These are phyloP conservation scores for Gila orcuttii DNA, from an alignment of 2,113 vertebrate species.

Conservation along the genomic window DNA sequence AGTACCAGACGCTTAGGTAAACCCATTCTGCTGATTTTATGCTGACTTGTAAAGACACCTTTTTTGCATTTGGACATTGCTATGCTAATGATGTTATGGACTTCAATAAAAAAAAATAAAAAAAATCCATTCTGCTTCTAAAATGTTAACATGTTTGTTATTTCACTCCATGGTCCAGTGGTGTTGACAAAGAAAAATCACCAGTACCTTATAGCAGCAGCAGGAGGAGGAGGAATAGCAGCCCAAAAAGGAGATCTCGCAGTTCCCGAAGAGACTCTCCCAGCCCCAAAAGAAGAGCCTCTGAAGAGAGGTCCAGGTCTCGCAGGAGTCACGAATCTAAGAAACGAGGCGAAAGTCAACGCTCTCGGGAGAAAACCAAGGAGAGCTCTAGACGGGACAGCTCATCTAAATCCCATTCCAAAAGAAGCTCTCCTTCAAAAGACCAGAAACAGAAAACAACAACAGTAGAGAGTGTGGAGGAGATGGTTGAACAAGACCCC, in stretches of 20 bases:
- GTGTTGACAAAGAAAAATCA: slow-evolving; percentile 44
- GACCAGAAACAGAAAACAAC: slow-evolving; percentile 11
- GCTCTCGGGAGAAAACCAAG: slow-evolving; percentile 18
- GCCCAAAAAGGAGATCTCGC: slow-evolving; percentile 27
- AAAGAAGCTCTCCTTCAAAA: slow-evolving; percentile 22
- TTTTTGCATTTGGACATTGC: neutral
- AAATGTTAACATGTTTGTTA: neutral
- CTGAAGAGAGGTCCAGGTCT: slow-evolving; percentile 14
- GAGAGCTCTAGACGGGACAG: slow-evolving; percentile 34
- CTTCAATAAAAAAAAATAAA: no score
- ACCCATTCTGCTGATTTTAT: slow-evolving; percentile 26
- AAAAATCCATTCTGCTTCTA: neutral
- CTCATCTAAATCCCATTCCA: slow-evolving; percentile 5
- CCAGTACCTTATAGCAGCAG: slow-evolving; percentile 53
- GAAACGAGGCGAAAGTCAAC: slow-evolving; percentile 2
- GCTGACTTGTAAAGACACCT: neutral
- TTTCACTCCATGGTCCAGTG: slow-evolving; percentile 11
- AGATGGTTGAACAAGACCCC: neutral
- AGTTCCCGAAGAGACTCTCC: slow-evolving; percentile 18
- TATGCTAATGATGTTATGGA: neutral
- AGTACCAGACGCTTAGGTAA: slow-evolving; percentile 72
- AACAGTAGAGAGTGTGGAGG: neutral
- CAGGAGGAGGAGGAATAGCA: slow-evolving; percentile 16
- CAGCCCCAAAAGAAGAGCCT: slow-evolving; percentile 47
- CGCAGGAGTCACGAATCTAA: slow-evolving; percentile 4